Evolutionary conservation across 2,888 invertebrate species (phyloP).

Genomic region (Dynastes tityus): DNA sequence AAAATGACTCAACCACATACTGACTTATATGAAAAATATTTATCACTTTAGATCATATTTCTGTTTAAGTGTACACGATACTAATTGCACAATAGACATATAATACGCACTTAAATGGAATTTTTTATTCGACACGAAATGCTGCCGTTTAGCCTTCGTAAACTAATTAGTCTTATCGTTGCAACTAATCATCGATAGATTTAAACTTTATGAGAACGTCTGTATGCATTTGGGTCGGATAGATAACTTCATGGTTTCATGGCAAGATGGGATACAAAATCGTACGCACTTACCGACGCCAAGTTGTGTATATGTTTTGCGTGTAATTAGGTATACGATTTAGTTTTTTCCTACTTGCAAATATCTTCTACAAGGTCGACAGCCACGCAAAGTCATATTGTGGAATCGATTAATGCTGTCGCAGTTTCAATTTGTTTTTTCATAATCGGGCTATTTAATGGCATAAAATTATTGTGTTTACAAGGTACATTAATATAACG

Average conservation of each 20-base stretch:
- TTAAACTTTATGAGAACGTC: no score
- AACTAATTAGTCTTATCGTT: conserved; percentile 5
- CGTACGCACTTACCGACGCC: not conserved
- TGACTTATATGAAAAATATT: conserved; percentile 5
- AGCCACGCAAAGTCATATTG: not conserved
- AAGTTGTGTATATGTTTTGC: not conserved
- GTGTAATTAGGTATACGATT: conserved; percentile 14
- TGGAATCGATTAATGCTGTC: conserved; percentile 22
- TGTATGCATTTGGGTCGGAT: conserved; percentile 2
- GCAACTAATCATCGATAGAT: not conserved
- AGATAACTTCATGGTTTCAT: conserved; percentile 10
- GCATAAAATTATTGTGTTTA: conserved; percentile 24
- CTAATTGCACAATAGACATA: no score
- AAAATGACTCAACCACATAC: not conserved
- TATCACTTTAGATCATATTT: conserved; percentile 17
- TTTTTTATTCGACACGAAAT: not conserved
- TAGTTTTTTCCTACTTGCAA: conserved; percentile 10
- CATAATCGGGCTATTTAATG: not conserved
- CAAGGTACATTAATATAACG: conserved; percentile 23
- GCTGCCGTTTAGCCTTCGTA: not conserved
- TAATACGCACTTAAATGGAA: no score
- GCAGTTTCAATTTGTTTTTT: conserved; percentile 15
- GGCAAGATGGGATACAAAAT: not conserved
- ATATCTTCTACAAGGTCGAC: conserved; percentile 29
- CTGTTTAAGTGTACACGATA: not conserved